Percentiles rank a stretch among this genome's conserved stretches.
Evolutionary conservation across 2,797 vertebrate species (phyloP).

Genomic region (Squalus acanthias): DNA sequence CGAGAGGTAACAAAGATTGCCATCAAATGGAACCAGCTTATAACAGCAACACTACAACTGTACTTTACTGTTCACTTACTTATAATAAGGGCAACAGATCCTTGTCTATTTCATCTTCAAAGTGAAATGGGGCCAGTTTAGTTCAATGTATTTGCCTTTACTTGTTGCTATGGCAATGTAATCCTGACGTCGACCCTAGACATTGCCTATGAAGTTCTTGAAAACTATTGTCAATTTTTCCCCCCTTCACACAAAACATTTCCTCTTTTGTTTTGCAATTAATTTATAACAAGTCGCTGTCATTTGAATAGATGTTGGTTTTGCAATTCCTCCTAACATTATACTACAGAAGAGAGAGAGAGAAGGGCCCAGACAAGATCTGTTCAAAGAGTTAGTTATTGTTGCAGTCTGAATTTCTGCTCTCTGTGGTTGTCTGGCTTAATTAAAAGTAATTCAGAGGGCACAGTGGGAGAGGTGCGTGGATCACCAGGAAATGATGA

Average conservation of each 20-base stretch:
- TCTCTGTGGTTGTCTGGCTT: conserved; percentile 97
- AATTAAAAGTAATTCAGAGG: conserved; percentile 94
- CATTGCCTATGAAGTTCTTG: conserved; percentile 60
- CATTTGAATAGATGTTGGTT: conserved; percentile 64
- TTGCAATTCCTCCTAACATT: conserved; percentile 63
- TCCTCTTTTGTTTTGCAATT: conserved; percentile 60
- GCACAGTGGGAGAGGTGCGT: conserved; percentile 74
- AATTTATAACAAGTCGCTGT: conserved; percentile 68
- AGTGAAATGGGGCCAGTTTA: conserved; percentile 7
- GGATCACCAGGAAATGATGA: conserved; percentile 98
- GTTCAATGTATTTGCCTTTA: conserved; percentile 5
- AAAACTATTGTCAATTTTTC: conserved; percentile 66
- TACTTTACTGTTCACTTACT: neutral
- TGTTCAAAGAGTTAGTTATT: conserved; percentile 95
- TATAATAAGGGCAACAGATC: neutral
- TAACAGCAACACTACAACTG: neutral
- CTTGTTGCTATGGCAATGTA: conserved; percentile 64
- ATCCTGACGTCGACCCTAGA: conserved; percentile 58
- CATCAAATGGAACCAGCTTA: neutral
- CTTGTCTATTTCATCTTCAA: conserved; percentile 8
- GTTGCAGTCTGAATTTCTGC: conserved; percentile 87
- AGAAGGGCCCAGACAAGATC: conserved; percentile 74
- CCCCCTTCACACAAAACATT: conserved; percentile 58
- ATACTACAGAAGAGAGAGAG: conserved; percentile 60
- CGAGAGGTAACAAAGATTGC: neutral